Evolutionary conservation across 2,797 vertebrate genomes (phyloP).

Genomic region (Mus spretus): DNA sequence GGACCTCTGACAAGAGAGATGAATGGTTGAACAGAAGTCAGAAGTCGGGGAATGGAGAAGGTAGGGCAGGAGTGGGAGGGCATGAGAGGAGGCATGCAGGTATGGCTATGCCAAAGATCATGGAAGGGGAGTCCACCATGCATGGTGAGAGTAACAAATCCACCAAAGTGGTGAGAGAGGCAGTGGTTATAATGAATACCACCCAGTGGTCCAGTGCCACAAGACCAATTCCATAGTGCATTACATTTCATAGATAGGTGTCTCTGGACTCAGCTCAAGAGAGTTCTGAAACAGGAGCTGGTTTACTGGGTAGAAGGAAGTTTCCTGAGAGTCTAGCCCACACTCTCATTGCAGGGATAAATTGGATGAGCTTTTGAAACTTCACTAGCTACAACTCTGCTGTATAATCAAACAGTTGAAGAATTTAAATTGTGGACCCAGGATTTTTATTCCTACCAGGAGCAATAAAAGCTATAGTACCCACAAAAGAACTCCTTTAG

Average conservation of each 20-base stretch:
- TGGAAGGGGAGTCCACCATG: background rate
- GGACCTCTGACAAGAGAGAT: background rate
- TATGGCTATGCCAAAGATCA: background rate
- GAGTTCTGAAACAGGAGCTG: background rate
- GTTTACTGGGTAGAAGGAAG: fast-evolving
- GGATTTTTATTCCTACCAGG: background rate
- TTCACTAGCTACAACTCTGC: background rate
- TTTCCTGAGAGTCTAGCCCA: fast-evolving
- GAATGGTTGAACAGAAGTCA: background rate
- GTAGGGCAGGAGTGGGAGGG: background rate
- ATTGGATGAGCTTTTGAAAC: background rate
- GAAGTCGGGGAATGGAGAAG: background rate
- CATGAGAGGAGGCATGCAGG: background rate
- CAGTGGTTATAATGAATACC: background rate
- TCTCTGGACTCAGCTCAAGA: background rate
- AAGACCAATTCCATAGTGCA: fast-evolving
- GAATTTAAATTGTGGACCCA: background rate
- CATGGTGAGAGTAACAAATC: background rate
- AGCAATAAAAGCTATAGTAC: background rate
- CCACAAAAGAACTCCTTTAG: background rate
- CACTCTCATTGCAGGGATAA: background rate
- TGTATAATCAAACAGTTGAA: background rate
- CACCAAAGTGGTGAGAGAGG: background rate
- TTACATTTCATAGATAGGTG: fast-evolving
- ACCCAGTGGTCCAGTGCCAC: background rate